Percentiles rank a stretch among this genome's conserved stretches.
Evolutionary conservation across 2,888 invertebrate species (phyloP).

Genomic region (Graphium colonna): DNA sequence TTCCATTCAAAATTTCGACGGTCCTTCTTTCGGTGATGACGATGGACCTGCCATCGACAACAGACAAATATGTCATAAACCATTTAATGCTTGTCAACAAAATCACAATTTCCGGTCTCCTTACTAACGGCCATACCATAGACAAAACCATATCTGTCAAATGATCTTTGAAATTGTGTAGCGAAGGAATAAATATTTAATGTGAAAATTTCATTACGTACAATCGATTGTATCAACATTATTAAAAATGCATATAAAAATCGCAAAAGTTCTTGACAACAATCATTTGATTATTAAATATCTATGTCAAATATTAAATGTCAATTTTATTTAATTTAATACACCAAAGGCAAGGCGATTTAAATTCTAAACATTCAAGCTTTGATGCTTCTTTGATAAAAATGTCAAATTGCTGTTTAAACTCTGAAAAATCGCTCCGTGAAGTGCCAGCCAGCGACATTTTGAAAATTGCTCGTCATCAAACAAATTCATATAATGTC

Average conservation of each 20-base stretch:
- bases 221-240: neutral
- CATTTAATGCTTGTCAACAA: constrained; percentile 22
- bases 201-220: neutral
- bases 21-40: neutral
- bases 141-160: constrained; percentile 34
- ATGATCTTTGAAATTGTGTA: constrained; percentile 46
- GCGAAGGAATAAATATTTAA: constrained; percentile 23
- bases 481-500: no score
- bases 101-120: constrained; percentile 42
- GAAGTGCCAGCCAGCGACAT: no score
- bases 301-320: neutral
- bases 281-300: neutral
- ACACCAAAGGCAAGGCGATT: constrained; percentile 15
- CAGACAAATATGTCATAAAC: neutral
- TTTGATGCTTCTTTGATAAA: constrained; percentile 1
- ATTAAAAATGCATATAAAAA: constrained; percentile 6
- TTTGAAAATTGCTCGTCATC: no score
- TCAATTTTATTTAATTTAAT: constrained; percentile 8
- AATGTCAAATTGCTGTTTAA: neutral
- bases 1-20: no score
- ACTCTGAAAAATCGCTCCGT: neutral
- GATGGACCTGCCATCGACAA: constrained; percentile 39
- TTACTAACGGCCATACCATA: constrained; percentile 37
- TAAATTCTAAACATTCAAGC: constrained; percentile 13
- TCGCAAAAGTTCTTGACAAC: constrained; percentile 7